Base-by-base conservation (phyloP, 2,113 vertebrate species). In the Cyprinodon variegatus region DNA sequence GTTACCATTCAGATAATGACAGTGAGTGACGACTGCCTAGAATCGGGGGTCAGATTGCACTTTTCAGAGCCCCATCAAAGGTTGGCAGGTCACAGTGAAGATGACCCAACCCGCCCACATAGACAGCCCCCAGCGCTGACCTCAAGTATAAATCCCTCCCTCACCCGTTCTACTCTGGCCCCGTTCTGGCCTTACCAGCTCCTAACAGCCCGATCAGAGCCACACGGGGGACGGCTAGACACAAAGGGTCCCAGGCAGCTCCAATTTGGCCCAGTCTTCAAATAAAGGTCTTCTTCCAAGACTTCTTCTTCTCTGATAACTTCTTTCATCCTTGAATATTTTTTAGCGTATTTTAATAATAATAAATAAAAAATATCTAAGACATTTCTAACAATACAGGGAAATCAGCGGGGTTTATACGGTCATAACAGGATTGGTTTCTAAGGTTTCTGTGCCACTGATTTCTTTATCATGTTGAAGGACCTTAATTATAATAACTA, bases 31-130 rank as follows among this genome's bases (percentile, higher is more conserved):
- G 41, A 81, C 70, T 84, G 86, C 80, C 91, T 88, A 90, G 89
- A 82, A 85, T 72, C 17, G 2, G 73, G 85, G 83, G 92, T 94
- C 89, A 89, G 76, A 88, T 89, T 81, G 83, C 72, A 77, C 89
- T 92, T 90, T 90, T 91, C 79, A 86, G 82, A 87, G 78, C 87
- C 79, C 88, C 65, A 70, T 84, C 78, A 88, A 84, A 90, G 90
- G 89, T 86, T 57, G 86, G 76, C 81, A 92, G 93, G 94, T 94
- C 91, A 93, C 7, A n/a, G 61, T 79, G 74, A 85, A 75, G 69
- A 74, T 85, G 86, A 90, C 92, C 88, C 83, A 40, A 79, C 70
- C 83, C 86, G 70, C 90, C 90, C 86, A 91, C 90, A 81, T 85
- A 90, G 91, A 91, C 92, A 83, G 77, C 78, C 86, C 78, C 65